Percentiles rank a stretch among this genome's conserved stretches.
Evolutionary conservation across 2,113 vertebrate genomes (phyloP).

Genomic region (Oenanthe melanoleuca): DNA sequence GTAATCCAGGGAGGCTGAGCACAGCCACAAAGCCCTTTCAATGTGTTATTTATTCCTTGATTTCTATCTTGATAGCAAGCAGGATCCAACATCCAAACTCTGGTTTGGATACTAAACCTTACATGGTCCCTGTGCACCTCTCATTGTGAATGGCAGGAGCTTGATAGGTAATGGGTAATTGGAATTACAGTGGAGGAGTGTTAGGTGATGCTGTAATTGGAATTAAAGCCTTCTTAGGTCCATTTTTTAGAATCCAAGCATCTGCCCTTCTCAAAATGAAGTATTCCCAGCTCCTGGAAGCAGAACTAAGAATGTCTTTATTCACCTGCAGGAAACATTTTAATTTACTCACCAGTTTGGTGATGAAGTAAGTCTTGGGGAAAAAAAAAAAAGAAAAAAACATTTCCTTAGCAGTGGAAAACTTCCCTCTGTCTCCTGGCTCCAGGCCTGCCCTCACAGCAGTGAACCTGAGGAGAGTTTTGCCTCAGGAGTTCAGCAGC

Average conservation of each 20-base stretch:
- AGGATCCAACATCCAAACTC: not conserved
- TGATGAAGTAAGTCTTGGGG: not conserved
- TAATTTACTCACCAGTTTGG: not conserved
- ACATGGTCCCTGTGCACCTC: rapidly evolving
- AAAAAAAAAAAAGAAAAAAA: rapidly evolving
- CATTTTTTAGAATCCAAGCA: not conserved
- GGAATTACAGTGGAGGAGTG: no score
- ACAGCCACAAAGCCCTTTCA: not conserved
- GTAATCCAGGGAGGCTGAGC: not conserved
- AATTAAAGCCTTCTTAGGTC: not conserved
- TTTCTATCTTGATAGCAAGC: not conserved
- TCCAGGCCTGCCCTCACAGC: not conserved
- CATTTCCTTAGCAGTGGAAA: constrained; percentile 8
- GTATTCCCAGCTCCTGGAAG: not conserved
- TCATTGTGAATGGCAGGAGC: rapidly evolving
- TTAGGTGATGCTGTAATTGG: not conserved
- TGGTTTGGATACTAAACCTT: not conserved
- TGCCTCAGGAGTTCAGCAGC: not conserved
- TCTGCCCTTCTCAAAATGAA: not conserved
- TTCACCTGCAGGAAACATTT: not conserved
- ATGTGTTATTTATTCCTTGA: not conserved
- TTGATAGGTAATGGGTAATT: not conserved
- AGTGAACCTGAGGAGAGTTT: not conserved
- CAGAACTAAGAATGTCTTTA: not conserved
- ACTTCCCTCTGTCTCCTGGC: not conserved